Base-by-base conservation (phyloP, 2,888 invertebrate genomes). In the Calephelis perditalis region DNA sequence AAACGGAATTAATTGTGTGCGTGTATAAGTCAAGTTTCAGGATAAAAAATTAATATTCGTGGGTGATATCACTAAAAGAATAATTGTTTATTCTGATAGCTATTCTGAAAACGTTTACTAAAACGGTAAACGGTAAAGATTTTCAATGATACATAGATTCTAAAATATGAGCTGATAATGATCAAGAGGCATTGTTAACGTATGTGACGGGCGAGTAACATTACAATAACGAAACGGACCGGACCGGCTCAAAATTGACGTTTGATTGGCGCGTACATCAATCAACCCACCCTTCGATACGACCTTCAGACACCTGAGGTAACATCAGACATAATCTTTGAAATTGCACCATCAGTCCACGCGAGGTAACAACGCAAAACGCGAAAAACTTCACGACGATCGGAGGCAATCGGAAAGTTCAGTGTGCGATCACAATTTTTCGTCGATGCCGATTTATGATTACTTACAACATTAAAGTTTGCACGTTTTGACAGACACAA, bases 251-350 rank as follows among this genome's bases (percentile, higher is more conserved):
- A 47, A 47, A 47, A 47, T 47, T 63, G 66, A 75, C 78, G 80
- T 76, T 78, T 78, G 81, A 82, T 81, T 79, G 77, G 76, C 78
- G 75, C 77, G 75, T 77, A 76, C 72, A 73, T 72, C 73, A 72
- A 74, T 69, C 73, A 71, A 72, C 68, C 71, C 69, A 70, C 68
- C 70, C 74, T 71, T 71, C 73, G 74, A 72, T 73, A 71, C 74
- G 86, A 85, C 86, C 86, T 85, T 82, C 76, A 86, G 85, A 84
- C 85, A 75, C 68, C 71, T 71, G 81, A 85, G 86, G 84, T 85
- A 78, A 75, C 76, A 75, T 65, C 72, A 71, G 68, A 71, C 67
- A 68, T 66, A 70, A 73, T 74, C 73, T 75, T 40, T 73, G 73
- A 40, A 11, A 43, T 36, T 52, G 44, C 54, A 59, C 59, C 54